Evolutionary conservation across 2,113 vertebrate species (phyloP).

Genomic region (Menura novaehollandiae): DNA sequence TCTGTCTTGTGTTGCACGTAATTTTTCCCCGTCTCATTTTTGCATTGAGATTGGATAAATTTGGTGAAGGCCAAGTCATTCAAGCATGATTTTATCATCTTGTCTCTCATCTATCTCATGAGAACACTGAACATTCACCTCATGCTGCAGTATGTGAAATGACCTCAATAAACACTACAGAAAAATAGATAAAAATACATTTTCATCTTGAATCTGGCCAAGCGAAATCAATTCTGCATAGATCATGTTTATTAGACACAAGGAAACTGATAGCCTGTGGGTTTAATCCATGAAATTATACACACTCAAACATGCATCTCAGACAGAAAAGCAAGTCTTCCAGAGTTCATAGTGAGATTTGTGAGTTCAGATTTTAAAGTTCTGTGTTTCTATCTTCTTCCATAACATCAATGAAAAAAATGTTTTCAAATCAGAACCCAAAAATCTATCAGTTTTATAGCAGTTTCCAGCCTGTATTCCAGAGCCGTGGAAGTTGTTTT

Average conservation of each 20-base stretch:
- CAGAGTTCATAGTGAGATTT: not conserved
- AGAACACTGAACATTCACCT: not conserved
- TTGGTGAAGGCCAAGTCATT: not conserved
- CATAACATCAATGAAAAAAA: not conserved
- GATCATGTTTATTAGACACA: constrained; percentile 6
- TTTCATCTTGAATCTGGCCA: constrained; percentile 34
- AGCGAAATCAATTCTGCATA: constrained; percentile 31
- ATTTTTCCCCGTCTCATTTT: not conserved
- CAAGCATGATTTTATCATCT: not conserved
- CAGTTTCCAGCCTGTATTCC: not conserved
- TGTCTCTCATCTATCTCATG: not conserved
- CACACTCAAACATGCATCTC: not conserved
- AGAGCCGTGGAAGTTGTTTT: not conserved
- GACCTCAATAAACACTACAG: not conserved
- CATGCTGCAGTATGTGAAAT: not conserved
- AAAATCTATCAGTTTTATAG: not conserved
- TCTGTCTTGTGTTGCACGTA: not conserved
- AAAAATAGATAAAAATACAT: not conserved
- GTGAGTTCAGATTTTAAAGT: not conserved
- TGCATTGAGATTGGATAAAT: not conserved
- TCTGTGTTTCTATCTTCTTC: not conserved
- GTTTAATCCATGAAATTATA: constrained; percentile 21
- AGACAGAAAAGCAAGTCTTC: not conserved
- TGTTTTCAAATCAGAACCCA: not conserved
- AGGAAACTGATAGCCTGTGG: not conserved